These are phyloP conservation scores for Turritopsis dohrnii DNA, from an alignment of 30 jellyfish, hydroid and myxozoan species.

Conservation along the genomic window DNA sequence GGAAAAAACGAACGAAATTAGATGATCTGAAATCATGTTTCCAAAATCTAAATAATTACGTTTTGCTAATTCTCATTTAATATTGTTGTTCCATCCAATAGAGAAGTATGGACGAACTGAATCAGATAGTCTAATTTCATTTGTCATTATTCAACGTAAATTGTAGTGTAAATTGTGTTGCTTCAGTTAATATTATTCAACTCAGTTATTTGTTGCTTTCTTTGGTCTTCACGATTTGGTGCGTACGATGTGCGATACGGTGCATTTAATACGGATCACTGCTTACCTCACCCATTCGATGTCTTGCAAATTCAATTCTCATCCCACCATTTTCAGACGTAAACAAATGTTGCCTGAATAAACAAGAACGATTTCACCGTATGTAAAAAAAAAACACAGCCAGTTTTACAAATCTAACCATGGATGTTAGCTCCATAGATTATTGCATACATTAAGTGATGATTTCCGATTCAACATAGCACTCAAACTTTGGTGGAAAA, in stretches of 20 bases:
- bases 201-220: not conserved
- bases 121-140: not conserved
- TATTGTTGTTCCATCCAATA: too few relatives aligned
- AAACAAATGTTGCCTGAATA: constrained; percentile 47
- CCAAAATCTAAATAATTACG: too few relatives aligned
- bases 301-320: constrained; percentile 81
- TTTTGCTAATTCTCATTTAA: too few relatives aligned
- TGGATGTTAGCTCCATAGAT: too few relatives aligned
- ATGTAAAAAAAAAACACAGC: too few relatives aligned
- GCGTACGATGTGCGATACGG: not conserved
- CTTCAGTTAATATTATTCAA: too few relatives aligned
- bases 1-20: not conserved
- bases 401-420: too few relatives aligned
- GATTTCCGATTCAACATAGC: too few relatives aligned
- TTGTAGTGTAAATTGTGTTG: too few relatives aligned
- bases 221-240: not conserved
- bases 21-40: not conserved
- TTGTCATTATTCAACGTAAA: too few relatives aligned
- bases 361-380: not conserved
- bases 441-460: too few relatives aligned
- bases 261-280: not conserved
- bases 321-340: constrained; percentile 92
- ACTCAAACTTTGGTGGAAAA: too few relatives aligned
- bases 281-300: constrained; percentile 93
- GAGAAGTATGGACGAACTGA: not conserved